Evolutionary conservation across 2,888 invertebrate species (phyloP), one percentile per base, ranked within the genome.

Genomic region (Argynnis bischoffii): DNA sequence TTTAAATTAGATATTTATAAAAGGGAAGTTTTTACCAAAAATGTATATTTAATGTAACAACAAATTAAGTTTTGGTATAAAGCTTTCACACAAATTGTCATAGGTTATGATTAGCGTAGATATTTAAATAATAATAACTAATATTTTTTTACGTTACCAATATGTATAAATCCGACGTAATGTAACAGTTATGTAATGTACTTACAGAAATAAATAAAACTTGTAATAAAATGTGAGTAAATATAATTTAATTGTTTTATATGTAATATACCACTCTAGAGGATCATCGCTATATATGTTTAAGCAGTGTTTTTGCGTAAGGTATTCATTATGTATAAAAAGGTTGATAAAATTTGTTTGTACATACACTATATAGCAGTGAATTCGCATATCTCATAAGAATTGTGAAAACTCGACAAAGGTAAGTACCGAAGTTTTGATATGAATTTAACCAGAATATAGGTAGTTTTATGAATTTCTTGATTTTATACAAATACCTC

Each of bases 11-110:
- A 72, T 83, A 80, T 79, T 79, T 84, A 81, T 84, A 79, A 80
- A 80, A 80, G 81, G 87, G 84, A 91, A 89, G 89, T 87, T 91
- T 84, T 79, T 89, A 90, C 91, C 92, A 90, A 92, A 92, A 88
- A 90, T 91, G 87, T 91, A 88, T 89, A 90, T 89, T 90, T 78
- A 83, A 77, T 51, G 53, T 61, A 51, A 61, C 50, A 78, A 84
- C 82, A 86, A 88, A 88, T 84, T 84, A 86, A 76, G 81, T 85
- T 88, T 90, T 92, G 92, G 90, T 91, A 82, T 83, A 83, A 82
- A 85, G 83, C 84, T 88, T 91, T 92, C 71, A 81, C 82, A 88
- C 87, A 89, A 88, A 89, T 86, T 90, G 87, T 90, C 82, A 81
- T 89, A 89, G 85, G 82, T 83, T 85, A 82, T 78, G 72, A 71